Percentiles rank a stretch among this genome's conserved stretches.
These are phyloP conservation scores for Lophotis ruficrista DNA, from an alignment of 2,113 vertebrate genomes.

Conservation along the genomic window DNA sequence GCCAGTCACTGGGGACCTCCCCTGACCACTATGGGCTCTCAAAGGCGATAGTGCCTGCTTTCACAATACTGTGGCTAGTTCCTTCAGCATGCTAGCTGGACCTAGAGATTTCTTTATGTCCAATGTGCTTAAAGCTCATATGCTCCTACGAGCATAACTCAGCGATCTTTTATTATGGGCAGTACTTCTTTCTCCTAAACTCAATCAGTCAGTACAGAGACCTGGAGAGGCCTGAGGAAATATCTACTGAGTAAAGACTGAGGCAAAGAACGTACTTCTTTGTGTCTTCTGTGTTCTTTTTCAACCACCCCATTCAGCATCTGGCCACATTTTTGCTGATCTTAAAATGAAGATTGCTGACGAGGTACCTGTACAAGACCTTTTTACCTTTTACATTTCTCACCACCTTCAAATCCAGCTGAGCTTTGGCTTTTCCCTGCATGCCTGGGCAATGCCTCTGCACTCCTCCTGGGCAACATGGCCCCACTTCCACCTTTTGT, in stretches of 20 bases:
- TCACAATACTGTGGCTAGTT: neutral
- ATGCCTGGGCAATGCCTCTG: neutral
- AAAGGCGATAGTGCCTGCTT: neutral
- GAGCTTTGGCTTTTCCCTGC: constrained; percentile 20
- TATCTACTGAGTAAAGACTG: neutral
- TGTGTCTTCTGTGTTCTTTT: neutral
- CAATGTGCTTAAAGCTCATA: neutral
- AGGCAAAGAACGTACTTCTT: neutral
- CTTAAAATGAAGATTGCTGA: neutral
- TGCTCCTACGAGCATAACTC: neutral
- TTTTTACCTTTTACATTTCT: neutral
- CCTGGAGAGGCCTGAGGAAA: neutral
- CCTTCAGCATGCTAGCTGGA: neutral
- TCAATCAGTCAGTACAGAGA: neutral
- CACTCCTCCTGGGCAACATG: neutral
- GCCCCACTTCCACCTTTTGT: neutral
- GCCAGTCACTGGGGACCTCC: neutral
- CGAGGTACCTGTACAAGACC: neutral
- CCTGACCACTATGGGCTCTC: neutral
- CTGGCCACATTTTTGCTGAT: neutral
- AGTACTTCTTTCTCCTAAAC: neutral
- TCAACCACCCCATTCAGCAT: neutral
- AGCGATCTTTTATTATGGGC: neutral
- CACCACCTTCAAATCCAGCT: neutral
- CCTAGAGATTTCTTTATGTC: neutral